Evolutionary conservation across 2,797 vertebrate genomes (phyloP), one percentile per base, ranked within the genome.

Genomic region (Chelidonichthys spinosus): DNA sequence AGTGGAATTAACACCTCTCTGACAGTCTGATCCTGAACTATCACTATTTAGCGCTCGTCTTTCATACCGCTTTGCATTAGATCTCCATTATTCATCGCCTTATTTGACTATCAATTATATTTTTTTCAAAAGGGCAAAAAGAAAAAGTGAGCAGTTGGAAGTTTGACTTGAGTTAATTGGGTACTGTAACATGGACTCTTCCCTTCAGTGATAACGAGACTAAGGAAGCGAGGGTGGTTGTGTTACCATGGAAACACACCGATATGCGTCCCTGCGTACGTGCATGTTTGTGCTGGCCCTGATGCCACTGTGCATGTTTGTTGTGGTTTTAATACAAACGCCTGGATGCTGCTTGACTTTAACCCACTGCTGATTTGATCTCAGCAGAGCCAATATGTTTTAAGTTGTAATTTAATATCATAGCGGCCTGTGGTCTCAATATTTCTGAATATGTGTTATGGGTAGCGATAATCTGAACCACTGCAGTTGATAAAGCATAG

Each of bases 201-300:
- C 15, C 35, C 14, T 43, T 43, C 18, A 17, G 59, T 33, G 33
- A 32, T 32, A 14, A 15, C 8, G 7, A 61, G 18, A 44, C 40
- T 33, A 14, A 13, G 18, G 18, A 58, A 39, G 9, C 59, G 9
- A 44, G 3, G 13, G 40, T 61, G 42, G 43, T n/a, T 36, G 32
- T 46, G 40, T 62, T n/a, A 62, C 60, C 60, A 46, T 62, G 42
- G 60, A 35, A 62, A 62, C 42, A 46, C 40, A 44, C 25, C 15
- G 25, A 61, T 61, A 61, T 14, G 58, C 43, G 25, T 43, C 58
- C 9, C 6, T 25, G 40, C 11, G n/a, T 42, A 15, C 40, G 33
- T 32, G 13, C 25, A 25, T 25, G 25, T 25, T 33, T 61, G 58
- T 32, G 7, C 56, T 59, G n/a, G 37, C 11, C n/a, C 37, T n/a